Base-by-base conservation (phyloP, 2,888 invertebrate genomes). In the Leucania comma region DNA sequence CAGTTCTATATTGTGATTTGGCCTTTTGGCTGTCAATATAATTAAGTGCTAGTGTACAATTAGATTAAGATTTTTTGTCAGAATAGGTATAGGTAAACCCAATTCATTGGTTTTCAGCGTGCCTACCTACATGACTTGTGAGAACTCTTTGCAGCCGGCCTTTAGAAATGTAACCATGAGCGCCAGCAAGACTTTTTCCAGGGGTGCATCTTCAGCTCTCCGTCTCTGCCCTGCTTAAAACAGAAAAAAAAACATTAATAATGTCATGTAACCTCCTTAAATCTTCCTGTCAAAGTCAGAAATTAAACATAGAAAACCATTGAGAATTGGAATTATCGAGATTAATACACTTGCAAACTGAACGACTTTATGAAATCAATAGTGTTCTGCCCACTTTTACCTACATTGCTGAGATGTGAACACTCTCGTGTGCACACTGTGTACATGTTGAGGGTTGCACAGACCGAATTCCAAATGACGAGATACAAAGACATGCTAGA, bases 1-100 rank as follows among this genome's bases (percentile, higher is more conserved):
- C 51, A 65, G 42, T 62, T 62, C 12, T 62, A 53, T 35, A n/a
- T n/a, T n/a, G 38, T 64, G 67, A 54, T 46, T 63, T 56, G 14
- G 32, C 35, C 50, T 35, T 57, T 9, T 14, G 17, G 53, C 38
- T 24, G 14, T 48, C 32, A 56, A 22, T 72, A 59, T 67, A 29
- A 29, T 29, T 29, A 24, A 35, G 32, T 68, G 38, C 26, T 56
- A 60, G 35, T 38, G 59, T 38, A 38, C 10, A 56, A 38, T 56
- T 64, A 42, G 8, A 42, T 74, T 64, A 72, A 42, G 17, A 42
- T 51, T 42, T 57, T 1, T 22, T 17, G 20, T 29, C 5, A 20
- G 17, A n/a, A 14, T 51, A 57, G n/a, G n/a, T n/a, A n/a, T n/a
- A n/a, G n/a, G n/a, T 46, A 22, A n/a, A 14, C 29, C 26, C 53